A percentile compares a stretch with the other conserved stretches of the same genome.
These are phyloP conservation scores for Aptenodytes patagonicus DNA, from an alignment of 2,113 vertebrate species.

Conservation along the genomic window DNA sequence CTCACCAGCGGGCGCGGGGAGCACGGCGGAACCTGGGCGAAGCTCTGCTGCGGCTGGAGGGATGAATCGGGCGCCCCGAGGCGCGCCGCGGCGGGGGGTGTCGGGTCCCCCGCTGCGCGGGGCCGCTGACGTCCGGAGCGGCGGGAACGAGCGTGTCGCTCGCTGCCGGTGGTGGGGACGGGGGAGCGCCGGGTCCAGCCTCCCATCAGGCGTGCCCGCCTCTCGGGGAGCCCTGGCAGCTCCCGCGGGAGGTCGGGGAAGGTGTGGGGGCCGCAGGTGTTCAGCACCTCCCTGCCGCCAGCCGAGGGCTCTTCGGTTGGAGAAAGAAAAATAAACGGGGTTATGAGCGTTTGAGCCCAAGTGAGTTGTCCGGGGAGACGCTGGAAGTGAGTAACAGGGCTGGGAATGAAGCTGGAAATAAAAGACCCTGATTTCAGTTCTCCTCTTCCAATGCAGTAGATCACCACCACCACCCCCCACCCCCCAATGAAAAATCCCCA, in stretches of 20 bases:
- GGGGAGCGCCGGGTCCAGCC: background rate
- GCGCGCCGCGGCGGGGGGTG: background rate
- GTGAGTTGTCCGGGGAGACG: background rate
- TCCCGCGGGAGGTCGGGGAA: background rate
- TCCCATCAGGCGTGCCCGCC: background rate
- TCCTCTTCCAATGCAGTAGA: background rate
- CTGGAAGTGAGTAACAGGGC: background rate
- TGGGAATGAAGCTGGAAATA: background rate
- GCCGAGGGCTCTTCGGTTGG: background rate
- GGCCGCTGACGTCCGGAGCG: background rate
- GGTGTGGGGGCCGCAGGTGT: background rate
- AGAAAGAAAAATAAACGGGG: background rate
- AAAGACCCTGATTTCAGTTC: background rate
- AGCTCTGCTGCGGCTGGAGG: background rate
- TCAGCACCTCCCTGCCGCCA: background rate
- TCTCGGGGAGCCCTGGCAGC: background rate
- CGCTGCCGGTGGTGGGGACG: background rate
- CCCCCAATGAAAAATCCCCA: background rate
- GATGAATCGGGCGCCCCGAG: background rate
- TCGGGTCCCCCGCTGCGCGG: background rate
- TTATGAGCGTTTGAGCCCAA: background rate
- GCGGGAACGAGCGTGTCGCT: background rate
- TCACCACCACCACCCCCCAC: accelerated
- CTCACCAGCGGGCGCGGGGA: background rate
- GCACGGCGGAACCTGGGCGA: background rate